Percentiles rank a stretch among this genome's conserved stretches.
Evolutionary conservation across 2,888 invertebrate genomes (phyloP).

Genomic region (Bombylius major): DNA sequence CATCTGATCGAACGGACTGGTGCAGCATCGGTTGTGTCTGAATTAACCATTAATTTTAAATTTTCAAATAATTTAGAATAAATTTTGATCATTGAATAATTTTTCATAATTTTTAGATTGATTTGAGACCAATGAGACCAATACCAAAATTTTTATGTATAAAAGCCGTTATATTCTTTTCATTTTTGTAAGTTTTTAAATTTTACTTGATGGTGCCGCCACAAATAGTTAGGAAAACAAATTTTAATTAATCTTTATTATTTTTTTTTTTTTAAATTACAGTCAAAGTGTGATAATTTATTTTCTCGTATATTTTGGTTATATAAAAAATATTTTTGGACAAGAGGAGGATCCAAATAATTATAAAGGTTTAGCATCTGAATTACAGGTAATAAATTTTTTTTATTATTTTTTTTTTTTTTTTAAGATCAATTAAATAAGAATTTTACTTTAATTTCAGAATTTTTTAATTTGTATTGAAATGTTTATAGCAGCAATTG

Average conservation of each 20-base stretch:
- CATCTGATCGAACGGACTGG: no score
- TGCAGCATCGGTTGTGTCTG: no score
- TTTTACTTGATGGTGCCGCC: background rate
- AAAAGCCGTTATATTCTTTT: slow-evolving; percentile 94
- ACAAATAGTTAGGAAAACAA: background rate
- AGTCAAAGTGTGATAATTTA: slow-evolving; percentile 90
- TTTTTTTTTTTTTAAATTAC: slow-evolving; percentile 26
- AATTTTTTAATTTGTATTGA: slow-evolving; percentile 95
- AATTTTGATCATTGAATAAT: background rate
- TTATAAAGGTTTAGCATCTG: slow-evolving; percentile 63
- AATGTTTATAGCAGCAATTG: slow-evolving; percentile 93
- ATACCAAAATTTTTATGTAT: slow-evolving; percentile 93
- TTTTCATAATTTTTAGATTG: slow-evolving; percentile 30
- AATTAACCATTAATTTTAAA: background rate
- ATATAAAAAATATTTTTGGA: slow-evolving; percentile 64
- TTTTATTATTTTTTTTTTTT: background rate
- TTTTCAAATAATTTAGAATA: background rate
- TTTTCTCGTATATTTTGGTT: slow-evolving; percentile 67
- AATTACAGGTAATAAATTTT: slow-evolving; percentile 51
- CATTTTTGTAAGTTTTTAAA: slow-evolving; percentile 76
- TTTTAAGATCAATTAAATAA: background rate
- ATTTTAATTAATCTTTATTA: background rate
- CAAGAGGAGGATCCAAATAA: slow-evolving; percentile 51
- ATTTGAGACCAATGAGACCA: slow-evolving; percentile 84
- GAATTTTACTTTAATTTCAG: background rate